These are phyloP conservation scores for Shinisaurus crocodilurus DNA, from an alignment of 2,113 vertebrate genomes.

Conservation along the genomic window DNA sequence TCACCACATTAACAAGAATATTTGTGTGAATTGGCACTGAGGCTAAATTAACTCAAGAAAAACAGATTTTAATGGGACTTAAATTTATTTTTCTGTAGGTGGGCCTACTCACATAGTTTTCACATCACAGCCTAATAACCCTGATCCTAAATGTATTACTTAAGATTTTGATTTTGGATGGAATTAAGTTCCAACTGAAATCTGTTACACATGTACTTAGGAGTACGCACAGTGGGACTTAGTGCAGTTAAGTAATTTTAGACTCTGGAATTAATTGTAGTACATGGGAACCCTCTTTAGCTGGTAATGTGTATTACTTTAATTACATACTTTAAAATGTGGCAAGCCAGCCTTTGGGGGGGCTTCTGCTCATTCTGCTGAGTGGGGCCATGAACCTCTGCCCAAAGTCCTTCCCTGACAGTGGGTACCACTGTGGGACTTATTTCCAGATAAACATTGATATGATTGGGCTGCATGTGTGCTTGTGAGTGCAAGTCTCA, in stretches of 20 bases:
- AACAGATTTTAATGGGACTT: neutral
- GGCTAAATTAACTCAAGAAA: neutral
- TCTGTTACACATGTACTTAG: neutral
- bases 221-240: neutral
- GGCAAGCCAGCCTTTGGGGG: neutral
- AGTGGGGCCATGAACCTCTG: neutral
- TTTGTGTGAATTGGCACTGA: neutral
- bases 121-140: neutral
- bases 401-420: neutral
- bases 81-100: neutral
- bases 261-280: neutral
- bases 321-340: neutral
- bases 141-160: neutral
- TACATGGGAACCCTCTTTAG: neutral
- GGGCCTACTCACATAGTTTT: neutral
- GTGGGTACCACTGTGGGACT: too few species aligned
- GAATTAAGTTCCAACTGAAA: neutral
- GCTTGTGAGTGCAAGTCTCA: neutral
- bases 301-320: neutral
- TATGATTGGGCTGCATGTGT: neutral
- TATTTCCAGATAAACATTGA: neutral
- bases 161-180: neutral
- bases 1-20: neutral
- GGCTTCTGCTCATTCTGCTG: neutral
- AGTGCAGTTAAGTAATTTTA: neutral